Percentiles rank a stretch among this genome's conserved stretches.
Conservation (phyloP, 2,113 vertebrate genomes). For the Microtus ochrogaster region DNA sequence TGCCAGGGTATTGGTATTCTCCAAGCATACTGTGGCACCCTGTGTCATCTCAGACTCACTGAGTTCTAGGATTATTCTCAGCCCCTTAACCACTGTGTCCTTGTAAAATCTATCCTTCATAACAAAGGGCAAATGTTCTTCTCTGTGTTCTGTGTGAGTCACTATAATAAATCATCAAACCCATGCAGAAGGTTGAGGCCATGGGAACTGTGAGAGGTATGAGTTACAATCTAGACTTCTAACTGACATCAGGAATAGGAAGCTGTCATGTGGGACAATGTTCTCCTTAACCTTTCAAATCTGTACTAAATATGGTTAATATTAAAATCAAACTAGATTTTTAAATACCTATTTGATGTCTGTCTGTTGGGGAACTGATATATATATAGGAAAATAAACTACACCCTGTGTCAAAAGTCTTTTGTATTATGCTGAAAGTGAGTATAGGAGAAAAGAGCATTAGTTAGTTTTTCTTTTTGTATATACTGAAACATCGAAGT, state of each 20-base stretch:
- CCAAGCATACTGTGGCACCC: rapidly evolving
- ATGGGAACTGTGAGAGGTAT: not conserved
- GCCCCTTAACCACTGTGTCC: not conserved
- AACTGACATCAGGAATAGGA: no score
- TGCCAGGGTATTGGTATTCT: not conserved
- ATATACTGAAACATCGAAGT: not conserved
- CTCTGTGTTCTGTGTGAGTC: not conserved
- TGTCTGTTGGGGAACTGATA: not conserved
- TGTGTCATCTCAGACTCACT: not conserved
- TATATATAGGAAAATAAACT: not conserved
- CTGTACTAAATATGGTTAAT: not conserved
- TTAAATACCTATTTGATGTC: not conserved
- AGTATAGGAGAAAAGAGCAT: not conserved
- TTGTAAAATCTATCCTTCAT: not conserved
- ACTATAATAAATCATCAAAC: not conserved
- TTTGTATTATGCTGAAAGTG: not conserved
- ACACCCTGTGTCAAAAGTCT: not conserved
- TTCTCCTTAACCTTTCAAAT: not conserved
- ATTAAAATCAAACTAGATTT: not conserved
- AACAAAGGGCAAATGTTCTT: not conserved
- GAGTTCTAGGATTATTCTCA: not conserved
- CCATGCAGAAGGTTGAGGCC: not conserved
- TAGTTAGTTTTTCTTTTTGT: not conserved
- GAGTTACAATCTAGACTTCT: not conserved
- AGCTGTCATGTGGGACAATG: not conserved